Evolutionary conservation across 2,888 invertebrate genomes (phyloP), one percentile per base, ranked within the genome.

Genomic region (Lottia gigantea): DNA sequence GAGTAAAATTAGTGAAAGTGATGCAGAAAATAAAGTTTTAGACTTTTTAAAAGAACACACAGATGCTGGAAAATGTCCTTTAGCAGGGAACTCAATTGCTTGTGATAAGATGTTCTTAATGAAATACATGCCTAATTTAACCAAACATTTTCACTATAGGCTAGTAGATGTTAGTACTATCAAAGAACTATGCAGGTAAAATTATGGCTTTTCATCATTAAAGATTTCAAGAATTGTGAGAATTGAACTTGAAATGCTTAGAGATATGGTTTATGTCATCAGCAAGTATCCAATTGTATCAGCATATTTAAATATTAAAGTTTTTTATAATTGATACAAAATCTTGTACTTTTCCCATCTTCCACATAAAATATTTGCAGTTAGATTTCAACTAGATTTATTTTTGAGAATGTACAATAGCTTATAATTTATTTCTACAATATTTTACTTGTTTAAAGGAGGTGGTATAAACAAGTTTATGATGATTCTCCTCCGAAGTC

Each of bases 121-220:
- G 15, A 94, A 94, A 89, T 92, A 94, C 85, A 95, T 97, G 95
- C 96, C 96, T 0, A 90, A 79, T 62, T 89, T 98, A 8, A 87
- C 94, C 84, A 86, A 91, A 0, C 94, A 95, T 86, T 89, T 98
- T 77, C 96, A 98, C 87, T 97, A 98, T 88, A 92, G 98, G 81
- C 93, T 95, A 63, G 92, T 99, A 75, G 98, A 98, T 90, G 96
- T 97, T 2, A 95, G 95, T 47, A 92, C 95, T 0, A 89, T 98
- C 23, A 97, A 97, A 87, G 97, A 97, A 88, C 87, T 98, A 31
- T 87, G 89, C 78, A 80, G 81, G 84, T 84, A 55, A 49, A 31
- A 40, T 40, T 40, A 6, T 8, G 31, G 6, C 2, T 6, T 31
- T 31, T 6, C 31, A 31, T 31, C 31, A n/a, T n/a, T n/a, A n/a